Evolutionary conservation across 2,113 vertebrate genomes (phyloP), one percentile per base, ranked within the genome.

Genomic region (Neomonachus schauinslandi): DNA sequence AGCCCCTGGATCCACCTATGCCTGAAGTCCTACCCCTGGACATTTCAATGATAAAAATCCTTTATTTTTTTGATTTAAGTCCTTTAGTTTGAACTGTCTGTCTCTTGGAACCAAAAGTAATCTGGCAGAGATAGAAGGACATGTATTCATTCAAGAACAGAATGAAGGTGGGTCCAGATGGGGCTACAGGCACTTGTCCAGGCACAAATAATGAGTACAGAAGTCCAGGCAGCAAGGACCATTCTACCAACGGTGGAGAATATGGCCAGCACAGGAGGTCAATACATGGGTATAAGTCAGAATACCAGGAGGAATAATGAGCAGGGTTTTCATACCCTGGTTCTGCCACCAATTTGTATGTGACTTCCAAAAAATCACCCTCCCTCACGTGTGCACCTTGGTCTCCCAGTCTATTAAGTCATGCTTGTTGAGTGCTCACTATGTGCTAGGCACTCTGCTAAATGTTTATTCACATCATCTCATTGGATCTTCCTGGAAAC

Each of bases 201-300:
- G 15, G 5, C 63, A 42, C 33, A 77, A 22, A 16, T 26, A 12
- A 74, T 63, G 24, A 74, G 21, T 8, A 21, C 19, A 22, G 51
- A 59, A n/a, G 22, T 53, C n/a, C 46, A 76, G 42, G 21, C 42
- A 49, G 28, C 55, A 65, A 77, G 76, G 46, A 16, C 42, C 15
- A 15, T 36, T 88, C 12, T 33, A 7, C 11, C 53, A 19, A 13
- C 24, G 8, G 21, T 3, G 57, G 15, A 53, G 19, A 72, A 16
- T 1, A 24, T 10, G 9, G 72, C 49, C 65, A 39, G 46, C 14
- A 9, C 21, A 39, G 57, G 13, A n/a, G 22, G 14, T 15, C 63
- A 5, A 2, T 2, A 0, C 1, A 3, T 9, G n/a, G 16, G 69
- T 36, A 14, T 21, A n/a, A 46, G 11, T 59, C 10, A 13, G 61